Conservation (phyloP, 1,140 invertebrate genomes). For the Samia ricini region DNA sequence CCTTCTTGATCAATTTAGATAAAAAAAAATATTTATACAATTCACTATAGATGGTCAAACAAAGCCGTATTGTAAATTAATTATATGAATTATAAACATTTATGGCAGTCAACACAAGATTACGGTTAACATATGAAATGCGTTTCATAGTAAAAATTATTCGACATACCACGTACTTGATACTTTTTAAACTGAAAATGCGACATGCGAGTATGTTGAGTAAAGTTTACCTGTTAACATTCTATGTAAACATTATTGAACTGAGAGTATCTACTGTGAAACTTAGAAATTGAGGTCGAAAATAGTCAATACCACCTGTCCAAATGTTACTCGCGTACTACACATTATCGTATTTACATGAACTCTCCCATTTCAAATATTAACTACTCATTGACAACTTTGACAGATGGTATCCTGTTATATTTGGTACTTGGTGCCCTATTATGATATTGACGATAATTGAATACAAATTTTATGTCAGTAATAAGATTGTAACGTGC, state of each 20-base stretch:
- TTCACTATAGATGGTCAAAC: conserved; percentile 67
- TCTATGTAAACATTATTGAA: conserved; percentile 7
- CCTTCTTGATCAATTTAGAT: conserved; percentile 74
- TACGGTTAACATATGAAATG: neutral
- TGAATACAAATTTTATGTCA: conserved; percentile 8
- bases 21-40: conserved; percentile 77
- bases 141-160: neutral
- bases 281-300: conserved; percentile 15
- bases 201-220: conserved; percentile 1
- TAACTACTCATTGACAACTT: conserved; percentile 19
- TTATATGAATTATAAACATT: conserved; percentile 61
- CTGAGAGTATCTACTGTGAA: conserved; percentile 10
- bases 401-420: conserved; percentile 15
- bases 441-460: conserved; percentile 2
- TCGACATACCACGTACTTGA: neutral
- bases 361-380: conserved; percentile 13
- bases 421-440: conserved; percentile 6
- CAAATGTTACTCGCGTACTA: conserved; percentile 11
- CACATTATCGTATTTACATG: conserved; percentile 16
- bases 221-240: conserved; percentile 7
- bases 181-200: neutral
- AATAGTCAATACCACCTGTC: conserved; percentile 15
- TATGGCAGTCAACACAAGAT: conserved; percentile 23
- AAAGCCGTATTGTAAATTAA: conserved; percentile 72
- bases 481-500: conserved; percentile 1